phyloP scores from a whole-genome alignment of 1,140 invertebrate species.

The Cyclargus thomasi region DNA sequence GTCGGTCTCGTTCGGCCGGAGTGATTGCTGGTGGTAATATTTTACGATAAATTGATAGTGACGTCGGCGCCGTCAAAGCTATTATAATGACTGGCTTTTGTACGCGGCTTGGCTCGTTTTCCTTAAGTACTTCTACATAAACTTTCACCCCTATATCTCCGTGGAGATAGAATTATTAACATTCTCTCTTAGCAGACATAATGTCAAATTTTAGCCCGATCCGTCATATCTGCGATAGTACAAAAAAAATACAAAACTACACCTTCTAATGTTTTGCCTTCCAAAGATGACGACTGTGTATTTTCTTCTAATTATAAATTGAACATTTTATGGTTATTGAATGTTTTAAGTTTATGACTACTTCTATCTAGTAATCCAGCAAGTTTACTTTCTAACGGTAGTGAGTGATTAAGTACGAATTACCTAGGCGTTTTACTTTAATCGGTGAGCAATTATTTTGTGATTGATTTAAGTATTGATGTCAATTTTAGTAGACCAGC shows the following conservation, averaged over 20 bases:
- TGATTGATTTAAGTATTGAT: not conserved
- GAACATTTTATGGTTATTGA: not conserved
- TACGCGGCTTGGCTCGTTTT: too few species aligned
- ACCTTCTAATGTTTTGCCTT: too few species aligned
- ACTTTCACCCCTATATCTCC: too few species aligned
- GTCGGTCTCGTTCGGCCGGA: slow-evolving; percentile 53
- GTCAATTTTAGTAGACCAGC: not conserved
- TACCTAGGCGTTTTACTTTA: not conserved
- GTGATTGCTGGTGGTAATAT: slow-evolving; percentile 68
- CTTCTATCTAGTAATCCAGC: not conserved
- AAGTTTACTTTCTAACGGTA: not conserved
- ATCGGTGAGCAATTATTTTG: not conserved
- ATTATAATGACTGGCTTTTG: too few species aligned
- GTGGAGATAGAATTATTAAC: too few species aligned
- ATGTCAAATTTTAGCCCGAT: too few species aligned
- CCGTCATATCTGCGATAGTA: too few species aligned
- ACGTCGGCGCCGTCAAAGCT: slow-evolving; percentile 32
- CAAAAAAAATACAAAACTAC: too few species aligned
- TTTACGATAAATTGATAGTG: slow-evolving; percentile 66
- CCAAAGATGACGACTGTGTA: not conserved
- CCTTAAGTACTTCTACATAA: too few species aligned
- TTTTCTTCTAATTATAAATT: not conserved
- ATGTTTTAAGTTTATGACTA: not conserved
- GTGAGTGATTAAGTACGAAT: not conserved
- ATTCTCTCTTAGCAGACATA: too few species aligned